Conservation (phyloP, 2,113 vertebrate genomes). For the Pollimyrus isidori region DNA sequence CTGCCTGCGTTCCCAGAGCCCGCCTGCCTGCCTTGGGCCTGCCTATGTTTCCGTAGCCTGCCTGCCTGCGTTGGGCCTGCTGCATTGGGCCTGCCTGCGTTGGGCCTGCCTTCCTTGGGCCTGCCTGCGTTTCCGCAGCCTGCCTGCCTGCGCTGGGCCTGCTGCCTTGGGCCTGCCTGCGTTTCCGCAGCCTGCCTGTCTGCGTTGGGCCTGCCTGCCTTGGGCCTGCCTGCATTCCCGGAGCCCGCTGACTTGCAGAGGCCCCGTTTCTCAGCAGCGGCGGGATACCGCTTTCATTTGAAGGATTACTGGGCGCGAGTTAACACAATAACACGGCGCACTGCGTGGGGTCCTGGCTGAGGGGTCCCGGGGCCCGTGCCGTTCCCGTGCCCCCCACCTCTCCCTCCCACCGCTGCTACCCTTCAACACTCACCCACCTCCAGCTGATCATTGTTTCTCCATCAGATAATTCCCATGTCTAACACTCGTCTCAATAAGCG, state of each 20-base stretch:
- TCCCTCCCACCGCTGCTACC: background rate
- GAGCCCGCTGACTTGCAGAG: background rate
- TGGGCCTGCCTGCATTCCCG: background rate
- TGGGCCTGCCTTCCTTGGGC: background rate
- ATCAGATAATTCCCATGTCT: slow-evolving; percentile 73
- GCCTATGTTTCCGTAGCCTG: too few species aligned
- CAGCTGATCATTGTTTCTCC: slow-evolving; percentile 72
- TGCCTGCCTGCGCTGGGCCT: background rate
- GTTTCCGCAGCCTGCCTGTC: background rate
- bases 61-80: too few species aligned
- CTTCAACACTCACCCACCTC: slow-evolving; percentile 43
- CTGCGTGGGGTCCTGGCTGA: background rate
- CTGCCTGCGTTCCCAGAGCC: background rate
- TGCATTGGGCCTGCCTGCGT: background rate
- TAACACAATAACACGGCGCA: slow-evolving; percentile 40
- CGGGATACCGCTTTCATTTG: slow-evolving; percentile 45
- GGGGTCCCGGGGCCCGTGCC: slow-evolving; percentile 38
- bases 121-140: background rate
- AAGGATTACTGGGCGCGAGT: slow-evolving; percentile 57
- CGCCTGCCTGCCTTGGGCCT: background rate
- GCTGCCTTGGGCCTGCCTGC: background rate
- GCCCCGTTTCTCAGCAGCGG: slow-evolving; percentile 12
- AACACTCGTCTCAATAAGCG: slow-evolving; percentile 57
- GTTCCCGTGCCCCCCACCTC: slow-evolving; percentile 19
- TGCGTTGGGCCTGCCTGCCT: too few species aligned